phyloP scores from a whole-genome alignment of 2,888 invertebrate genomes.

The Pristionchus fissidentatus region DNA sequence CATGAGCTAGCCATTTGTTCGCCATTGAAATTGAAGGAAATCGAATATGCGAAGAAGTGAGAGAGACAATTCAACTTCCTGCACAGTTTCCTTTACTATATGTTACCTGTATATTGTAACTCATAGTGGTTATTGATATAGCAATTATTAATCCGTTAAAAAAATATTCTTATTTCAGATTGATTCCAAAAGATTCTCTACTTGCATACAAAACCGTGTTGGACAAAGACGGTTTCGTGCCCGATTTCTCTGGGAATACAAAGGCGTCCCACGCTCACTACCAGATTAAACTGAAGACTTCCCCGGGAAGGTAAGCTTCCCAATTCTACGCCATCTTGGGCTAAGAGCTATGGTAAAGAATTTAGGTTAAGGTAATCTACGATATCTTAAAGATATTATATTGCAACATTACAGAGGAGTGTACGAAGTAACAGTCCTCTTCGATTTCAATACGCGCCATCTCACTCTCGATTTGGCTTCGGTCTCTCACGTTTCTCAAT shows the following conservation, averaged over 20 bases:
- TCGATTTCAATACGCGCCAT: constrained; percentile 57
- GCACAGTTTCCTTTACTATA: no score
- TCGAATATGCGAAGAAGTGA: constrained; percentile 40
- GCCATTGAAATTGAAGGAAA: not conserved
- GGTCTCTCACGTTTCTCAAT: constrained; percentile 87
- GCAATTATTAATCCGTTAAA: not conserved
- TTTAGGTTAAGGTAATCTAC: no score
- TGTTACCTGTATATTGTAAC: no score
- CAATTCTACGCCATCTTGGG: no score
- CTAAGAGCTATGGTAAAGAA: not conserved
- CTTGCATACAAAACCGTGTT: constrained; percentile 41
- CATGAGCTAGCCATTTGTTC: constrained; percentile 34
- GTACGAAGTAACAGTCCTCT: constrained; percentile 42
- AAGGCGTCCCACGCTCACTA: constrained; percentile 28
- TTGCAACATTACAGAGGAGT: constrained; percentile 11
- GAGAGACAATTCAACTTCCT: no score
- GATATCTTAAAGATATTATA: not conserved
- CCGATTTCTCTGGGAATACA: constrained; percentile 40
- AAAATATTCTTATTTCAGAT: not conserved
- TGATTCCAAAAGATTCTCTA: constrained; percentile 11
- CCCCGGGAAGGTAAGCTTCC: constrained; percentile 9
- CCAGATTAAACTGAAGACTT: not conserved
- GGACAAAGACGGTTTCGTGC: constrained; percentile 54
- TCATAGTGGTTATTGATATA: no score
- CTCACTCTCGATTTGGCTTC: constrained; percentile 83